phyloP scores from a whole-genome alignment of 2,888 invertebrate species.

The Drosophila putrida region DNA sequence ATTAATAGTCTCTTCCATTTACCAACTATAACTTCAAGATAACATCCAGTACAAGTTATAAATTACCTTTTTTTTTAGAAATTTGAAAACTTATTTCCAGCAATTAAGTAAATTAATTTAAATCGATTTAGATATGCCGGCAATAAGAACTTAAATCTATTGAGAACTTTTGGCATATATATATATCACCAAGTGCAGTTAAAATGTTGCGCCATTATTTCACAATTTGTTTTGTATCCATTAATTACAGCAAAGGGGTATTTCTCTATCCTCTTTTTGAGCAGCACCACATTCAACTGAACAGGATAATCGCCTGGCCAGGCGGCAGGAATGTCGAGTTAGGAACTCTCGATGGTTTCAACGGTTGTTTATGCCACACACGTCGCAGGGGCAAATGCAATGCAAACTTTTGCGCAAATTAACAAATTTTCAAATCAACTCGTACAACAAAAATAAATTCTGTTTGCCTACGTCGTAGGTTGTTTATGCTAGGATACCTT shows the following conservation, averaged over 20 bases:
- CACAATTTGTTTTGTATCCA: conserved; percentile 35
- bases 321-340: conserved; percentile 15
- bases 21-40: no score
- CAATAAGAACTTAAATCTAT: conserved; percentile 9
- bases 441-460: conserved; percentile 65
- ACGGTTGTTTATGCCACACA: conserved; percentile 67
- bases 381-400: conserved; percentile 69
- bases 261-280: neutral
- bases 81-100: no score
- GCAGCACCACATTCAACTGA: conserved; percentile 16
- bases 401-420: conserved; percentile 78
- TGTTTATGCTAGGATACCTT: conserved; percentile 62
- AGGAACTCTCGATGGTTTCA: conserved; percentile 19
- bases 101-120: conserved; percentile 2
- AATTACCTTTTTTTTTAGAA: no score
- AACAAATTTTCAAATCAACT: conserved; percentile 72
- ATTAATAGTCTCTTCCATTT: no score
- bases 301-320: conserved; percentile 47
- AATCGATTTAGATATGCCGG: neutral
- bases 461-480: conserved; percentile 72
- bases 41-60: neutral
- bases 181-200: conserved; percentile 3
- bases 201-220: conserved; percentile 23
- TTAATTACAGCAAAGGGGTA: conserved; percentile 57
- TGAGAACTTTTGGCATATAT: neutral